Evolutionary conservation across 2,113 vertebrate species (phyloP).

Genomic region (Erythrocercus mccallii): DNA sequence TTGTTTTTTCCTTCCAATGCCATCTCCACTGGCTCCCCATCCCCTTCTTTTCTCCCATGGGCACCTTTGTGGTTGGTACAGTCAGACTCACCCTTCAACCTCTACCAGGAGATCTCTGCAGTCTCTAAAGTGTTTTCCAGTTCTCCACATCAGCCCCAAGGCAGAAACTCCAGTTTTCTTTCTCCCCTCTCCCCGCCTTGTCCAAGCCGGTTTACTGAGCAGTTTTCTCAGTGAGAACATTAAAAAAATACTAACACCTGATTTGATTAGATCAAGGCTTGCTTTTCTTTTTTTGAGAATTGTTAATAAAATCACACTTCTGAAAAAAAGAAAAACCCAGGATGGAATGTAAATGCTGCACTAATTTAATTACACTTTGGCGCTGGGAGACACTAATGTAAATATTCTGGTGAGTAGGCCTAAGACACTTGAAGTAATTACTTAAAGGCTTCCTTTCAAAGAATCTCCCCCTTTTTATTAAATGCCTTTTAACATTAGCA

Average conservation of each 20-base stretch:
- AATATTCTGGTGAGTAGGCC: slow-evolving; percentile 93
- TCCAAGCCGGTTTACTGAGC: neutral
- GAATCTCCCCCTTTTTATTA: slow-evolving; percentile 87
- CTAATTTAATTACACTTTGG: slow-evolving; percentile 95
- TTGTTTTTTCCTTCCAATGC: neutral
- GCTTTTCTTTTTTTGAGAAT: slow-evolving; percentile 43
- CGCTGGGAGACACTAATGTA: slow-evolving; percentile 94
- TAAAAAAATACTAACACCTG: slow-evolving; percentile 56
- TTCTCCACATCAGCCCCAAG: neutral
- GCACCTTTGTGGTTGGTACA: neutral
- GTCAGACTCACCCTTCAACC: neutral
- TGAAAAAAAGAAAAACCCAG: slow-evolving; percentile 53
- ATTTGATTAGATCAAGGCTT: slow-evolving; percentile 64
- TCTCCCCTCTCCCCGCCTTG: neutral
- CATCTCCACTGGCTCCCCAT: neutral
- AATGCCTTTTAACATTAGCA: slow-evolving; percentile 99
- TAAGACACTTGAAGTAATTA: slow-evolving; percentile 95
- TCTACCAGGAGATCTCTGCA: neutral
- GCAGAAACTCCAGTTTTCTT: neutral
- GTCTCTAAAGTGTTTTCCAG: neutral
- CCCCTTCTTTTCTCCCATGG: neutral
- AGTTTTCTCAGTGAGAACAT: slow-evolving; percentile 42
- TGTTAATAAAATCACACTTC: slow-evolving; percentile 78
- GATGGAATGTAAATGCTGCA: slow-evolving; percentile 77
- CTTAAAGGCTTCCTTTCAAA: slow-evolving; percentile 97